These are phyloP conservation scores for Plectropomus leopardus DNA, from an alignment of 2,113 vertebrate species.

Conservation along the genomic window DNA sequence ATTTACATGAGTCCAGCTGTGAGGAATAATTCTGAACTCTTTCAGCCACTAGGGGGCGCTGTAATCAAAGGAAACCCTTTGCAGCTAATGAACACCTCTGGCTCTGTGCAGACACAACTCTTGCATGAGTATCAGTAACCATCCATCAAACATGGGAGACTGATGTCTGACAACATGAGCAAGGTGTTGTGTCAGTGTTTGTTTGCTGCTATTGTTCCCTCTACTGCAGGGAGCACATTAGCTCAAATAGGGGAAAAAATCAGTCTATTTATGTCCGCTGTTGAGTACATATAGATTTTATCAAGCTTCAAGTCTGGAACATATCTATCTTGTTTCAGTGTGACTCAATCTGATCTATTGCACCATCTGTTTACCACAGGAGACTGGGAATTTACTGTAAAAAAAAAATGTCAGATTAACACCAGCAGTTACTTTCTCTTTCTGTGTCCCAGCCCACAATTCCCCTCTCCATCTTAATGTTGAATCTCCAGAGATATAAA, in stretches of 20 bases:
- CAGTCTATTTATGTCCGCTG: slow-evolving; percentile 12
- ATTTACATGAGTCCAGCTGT: not conserved
- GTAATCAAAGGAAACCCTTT: slow-evolving; percentile 43
- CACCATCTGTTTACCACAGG: not conserved
- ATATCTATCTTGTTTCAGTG: slow-evolving; percentile 45
- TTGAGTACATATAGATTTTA: slow-evolving; percentile 5
- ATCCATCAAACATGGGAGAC: slow-evolving; percentile 18
- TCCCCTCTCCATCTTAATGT: slow-evolving; percentile 2
- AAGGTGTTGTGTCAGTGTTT: slow-evolving; percentile 23
- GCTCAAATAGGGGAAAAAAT: slow-evolving; percentile 1
- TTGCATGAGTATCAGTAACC: slow-evolving; percentile 5
- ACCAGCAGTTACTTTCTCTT: slow-evolving; percentile 12
- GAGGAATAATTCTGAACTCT: not conserved
- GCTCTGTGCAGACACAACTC: not conserved
- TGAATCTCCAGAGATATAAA: slow-evolving; percentile 32
- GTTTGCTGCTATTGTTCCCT: slow-evolving; percentile 14
- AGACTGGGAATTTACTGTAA: not conserved
- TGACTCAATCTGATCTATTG: slow-evolving; percentile 1
- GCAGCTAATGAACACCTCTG: not conserved
- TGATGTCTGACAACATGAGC: slow-evolving; percentile 31
- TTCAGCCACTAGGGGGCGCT: slow-evolving; percentile 60
- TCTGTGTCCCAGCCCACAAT: not conserved
- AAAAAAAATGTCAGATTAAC: slow-evolving; percentile 8
- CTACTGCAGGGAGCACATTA: slow-evolving; percentile 1
- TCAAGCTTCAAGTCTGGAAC: slow-evolving; percentile 46